Evolutionary conservation across 2,888 invertebrate species (phyloP).

Genomic region (Bugulina stolonifera): DNA sequence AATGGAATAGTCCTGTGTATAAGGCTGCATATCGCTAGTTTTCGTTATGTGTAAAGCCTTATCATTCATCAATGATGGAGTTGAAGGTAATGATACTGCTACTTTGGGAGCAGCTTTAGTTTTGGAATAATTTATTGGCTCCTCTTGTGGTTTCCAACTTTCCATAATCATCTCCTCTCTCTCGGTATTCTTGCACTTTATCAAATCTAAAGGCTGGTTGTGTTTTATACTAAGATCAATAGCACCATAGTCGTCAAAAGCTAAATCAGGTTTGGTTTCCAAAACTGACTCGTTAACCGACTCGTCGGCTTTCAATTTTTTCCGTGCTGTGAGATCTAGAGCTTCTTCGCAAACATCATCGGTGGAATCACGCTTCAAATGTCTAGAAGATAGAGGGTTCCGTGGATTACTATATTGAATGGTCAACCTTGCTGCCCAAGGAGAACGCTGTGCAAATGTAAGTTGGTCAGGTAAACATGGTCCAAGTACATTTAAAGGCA

Average conservation of each 20-base stretch:
- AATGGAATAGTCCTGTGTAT: not conserved
- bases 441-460: slow-evolving; percentile 1
- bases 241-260: slow-evolving; percentile 10
- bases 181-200: not conserved
- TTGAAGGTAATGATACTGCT: too few relatives aligned
- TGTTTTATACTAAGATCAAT: slow-evolving; percentile 1
- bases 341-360: not conserved
- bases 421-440: not conserved
- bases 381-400: too few relatives aligned
- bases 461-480: not conserved
- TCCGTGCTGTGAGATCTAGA: not conserved
- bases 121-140: slow-evolving; percentile 16
- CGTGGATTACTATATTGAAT: not conserved
- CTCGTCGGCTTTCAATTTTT: not conserved
- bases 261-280: not conserved
- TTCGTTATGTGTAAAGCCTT: too few relatives aligned
- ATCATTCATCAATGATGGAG: not conserved
- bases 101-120: not conserved
- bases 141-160: not conserved
- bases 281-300: not conserved
- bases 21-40: too few relatives aligned
- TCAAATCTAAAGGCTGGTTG: not conserved
- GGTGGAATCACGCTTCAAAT: not conserved
- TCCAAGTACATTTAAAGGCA: slow-evolving; percentile 4
- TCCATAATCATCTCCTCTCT: not conserved